Evolutionary conservation across 1,140 invertebrate species (phyloP), one percentile per base, ranked within the genome.

Genomic region (Hypsibius dujardini): DNA sequence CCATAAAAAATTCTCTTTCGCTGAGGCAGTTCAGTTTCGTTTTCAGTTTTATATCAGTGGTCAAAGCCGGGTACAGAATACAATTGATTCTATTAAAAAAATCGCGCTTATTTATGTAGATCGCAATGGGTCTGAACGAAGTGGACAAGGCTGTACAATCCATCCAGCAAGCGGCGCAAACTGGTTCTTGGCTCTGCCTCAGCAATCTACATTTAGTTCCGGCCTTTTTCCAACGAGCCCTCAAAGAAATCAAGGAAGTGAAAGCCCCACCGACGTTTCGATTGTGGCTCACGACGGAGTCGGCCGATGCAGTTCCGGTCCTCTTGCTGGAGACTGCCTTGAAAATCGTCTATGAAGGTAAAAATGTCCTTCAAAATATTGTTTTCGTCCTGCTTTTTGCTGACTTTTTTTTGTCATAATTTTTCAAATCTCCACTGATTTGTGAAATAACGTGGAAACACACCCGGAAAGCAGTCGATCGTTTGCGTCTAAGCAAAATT

Each of bases 131-230:
- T 59, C 86, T 88, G 79, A 87, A 86, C 47, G 86, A 88, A 77
- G 82, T 84, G 70, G 85, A 86, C 75, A 76, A 81, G 3, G 86
- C 86, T 1, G 74, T 84, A 67, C 76, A 82, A 72, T 76, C 81
- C 59, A 75, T 89, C 1, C 80, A 83, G 72, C 77, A 81, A 72
- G 81, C 82, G 75, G 76, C 82, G 28, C 78, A 79, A 71, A 79
- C 83, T 72, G 88, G 87, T 1, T 79, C 83, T 28, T 92, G 90
- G 89, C 76, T 91, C 1, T 85, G 88, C 67, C 78, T 94, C 47
- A 93, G 92, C 78, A 95, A 95, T 79, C 81, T 95, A 0, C 92
- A 95, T 78, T 80, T 95, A 14, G 87, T 90, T 14, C 85, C 86
- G 0, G 82, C 84, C 47, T 92, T 88, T 77, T 94, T 1, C 85